phyloP scores from a whole-genome alignment of 2,113 vertebrate genomes.

The Loxodonta africana region DNA sequence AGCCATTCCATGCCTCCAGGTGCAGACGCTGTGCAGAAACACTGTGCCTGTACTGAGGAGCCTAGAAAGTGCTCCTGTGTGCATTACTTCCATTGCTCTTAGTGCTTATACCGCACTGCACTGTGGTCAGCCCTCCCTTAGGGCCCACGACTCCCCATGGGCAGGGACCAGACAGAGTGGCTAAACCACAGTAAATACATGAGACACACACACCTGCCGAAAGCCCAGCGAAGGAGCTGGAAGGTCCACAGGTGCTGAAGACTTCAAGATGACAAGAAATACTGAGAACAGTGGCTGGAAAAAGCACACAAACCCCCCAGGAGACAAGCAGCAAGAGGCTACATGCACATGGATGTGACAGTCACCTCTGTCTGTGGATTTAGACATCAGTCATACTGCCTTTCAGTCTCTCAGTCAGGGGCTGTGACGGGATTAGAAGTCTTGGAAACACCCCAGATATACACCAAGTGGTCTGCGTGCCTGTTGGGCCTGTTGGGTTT shows the following conservation, averaged over 20 bases:
- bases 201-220: background rate
- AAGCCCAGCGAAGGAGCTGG: no score
- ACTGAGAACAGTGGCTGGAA: accelerated
- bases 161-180: background rate
- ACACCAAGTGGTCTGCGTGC: background rate
- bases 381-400: background rate
- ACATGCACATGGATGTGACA: accelerated
- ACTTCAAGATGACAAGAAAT: background rate
- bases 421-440: background rate
- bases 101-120: no score
- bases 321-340: background rate
- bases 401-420: accelerated
- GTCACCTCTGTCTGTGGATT: background rate
- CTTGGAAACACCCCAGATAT: background rate
- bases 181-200: accelerated
- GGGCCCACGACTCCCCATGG: background rate
- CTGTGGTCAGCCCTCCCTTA: background rate
- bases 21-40: background rate
- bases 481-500: background rate
- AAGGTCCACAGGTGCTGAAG: background rate
- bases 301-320: background rate
- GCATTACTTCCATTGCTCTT: accelerated
- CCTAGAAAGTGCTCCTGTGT: background rate
- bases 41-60: accelerated
- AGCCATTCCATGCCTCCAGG: accelerated